Base-by-base conservation (phyloP, 2,888 invertebrate genomes). In the Cerceris ruficornis region DNA sequence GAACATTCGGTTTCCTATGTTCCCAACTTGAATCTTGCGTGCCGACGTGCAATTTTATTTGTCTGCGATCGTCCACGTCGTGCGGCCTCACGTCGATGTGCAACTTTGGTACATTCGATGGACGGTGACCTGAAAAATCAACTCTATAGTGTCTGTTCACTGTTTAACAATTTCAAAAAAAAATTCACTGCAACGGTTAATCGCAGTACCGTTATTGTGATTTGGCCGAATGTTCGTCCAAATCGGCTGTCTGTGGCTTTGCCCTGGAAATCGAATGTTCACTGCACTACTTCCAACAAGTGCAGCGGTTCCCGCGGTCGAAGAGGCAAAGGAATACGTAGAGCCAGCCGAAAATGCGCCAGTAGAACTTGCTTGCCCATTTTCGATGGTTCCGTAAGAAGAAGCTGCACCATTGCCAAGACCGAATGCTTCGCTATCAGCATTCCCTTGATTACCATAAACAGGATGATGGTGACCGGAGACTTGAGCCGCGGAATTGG, bases 321-420 rank as follows among this genome's bases (percentile, higher is more conserved):
- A 88, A 11, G 71, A 28, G 6, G 68, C 65, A 0, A 54, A 62
- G 0, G 71, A 71, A 54, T 74, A 71, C 41, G 14, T 14, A 8
- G 15, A 57, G 49, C 74, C 74, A n/a, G 46, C 50, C 5, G 85
- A 83, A 6, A 91, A 90, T 42, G 89, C 85, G 0, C 90, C 90
- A 42, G 87, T 84, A 13, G 89, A 86, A 14, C 77, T 77, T 6
- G 89, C 90, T 69, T 86, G 88, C 6, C 90, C 90, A 59, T 89
- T 91, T 46, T 86, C 85, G 2, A 85, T 83, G n/a, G 82, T 84
- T 15, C 89, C 89, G 5, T 90, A 87, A 8, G 91, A 81, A 14
- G 89, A 79, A 13, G 91, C 86, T 13, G 80, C 77, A 8, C 89
- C 89, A 57, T 88, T 84, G 7, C 90, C 90, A 8, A 90, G 66